These are phyloP conservation scores for Hyposmocoma kahamanoa DNA, from an alignment of 1,140 invertebrate genomes.

Conservation along the genomic window DNA sequence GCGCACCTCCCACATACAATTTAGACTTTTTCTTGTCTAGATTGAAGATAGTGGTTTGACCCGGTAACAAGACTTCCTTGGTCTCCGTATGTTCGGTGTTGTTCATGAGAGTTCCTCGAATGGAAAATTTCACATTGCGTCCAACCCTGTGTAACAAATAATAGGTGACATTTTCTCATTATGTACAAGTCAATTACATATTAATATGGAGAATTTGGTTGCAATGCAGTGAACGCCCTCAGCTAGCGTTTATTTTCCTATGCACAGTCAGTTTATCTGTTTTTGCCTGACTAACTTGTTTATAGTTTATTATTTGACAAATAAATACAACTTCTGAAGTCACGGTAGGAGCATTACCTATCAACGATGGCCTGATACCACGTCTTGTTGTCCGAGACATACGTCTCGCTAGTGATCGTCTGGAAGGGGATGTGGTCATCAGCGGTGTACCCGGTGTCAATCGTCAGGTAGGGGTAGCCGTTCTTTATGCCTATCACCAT, in stretches of 20 bases:
- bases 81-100: conserved; percentile 71
- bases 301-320: too few species aligned
- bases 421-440: conserved; percentile 71
- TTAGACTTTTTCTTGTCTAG: conserved; percentile 89
- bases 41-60: conserved; percentile 88
- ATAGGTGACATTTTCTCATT: not conserved
- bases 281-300: too few species aligned
- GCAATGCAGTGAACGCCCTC: too few species aligned
- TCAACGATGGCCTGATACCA: conserved; percentile 95
- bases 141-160: conserved; percentile 71
- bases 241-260: too few species aligned
- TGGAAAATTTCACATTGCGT: conserved; percentile 84
- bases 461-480: conserved; percentile 88
- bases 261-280: too few species aligned
- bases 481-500: conserved; percentile 93
- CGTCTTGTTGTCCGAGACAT: conserved; percentile 86
- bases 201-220: too few species aligned
- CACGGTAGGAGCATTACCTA: too few species aligned
- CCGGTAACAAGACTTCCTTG: conserved; percentile 78
- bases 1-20: conserved; percentile 93
- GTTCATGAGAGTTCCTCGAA: conserved; percentile 83
- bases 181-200: not conserved
- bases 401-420: conserved; percentile 82
- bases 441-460: conserved; percentile 90
- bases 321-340: too few species aligned